Percentiles rank a stretch among this genome's conserved stretches.
Conservation (phyloP, 2,888 invertebrate genomes). For the Cylindroiulus punctatus region DNA sequence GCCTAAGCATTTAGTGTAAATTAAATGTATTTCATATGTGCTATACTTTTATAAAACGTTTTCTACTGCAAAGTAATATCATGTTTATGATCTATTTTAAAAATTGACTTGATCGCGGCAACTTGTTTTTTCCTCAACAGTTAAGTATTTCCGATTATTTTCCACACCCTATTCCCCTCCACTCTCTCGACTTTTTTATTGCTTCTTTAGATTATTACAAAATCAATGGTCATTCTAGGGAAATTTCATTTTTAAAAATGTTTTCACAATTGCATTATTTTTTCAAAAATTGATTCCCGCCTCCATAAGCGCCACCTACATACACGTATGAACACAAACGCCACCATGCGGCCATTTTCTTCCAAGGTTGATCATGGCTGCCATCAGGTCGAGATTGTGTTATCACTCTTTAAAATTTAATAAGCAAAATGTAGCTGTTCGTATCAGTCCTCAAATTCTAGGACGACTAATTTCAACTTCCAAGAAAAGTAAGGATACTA, state of each 20-base stretch:
- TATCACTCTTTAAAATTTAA: neutral
- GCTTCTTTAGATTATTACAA: no score
- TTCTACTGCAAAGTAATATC: neutral
- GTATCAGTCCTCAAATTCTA: neutral
- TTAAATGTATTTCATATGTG: constrained; percentile 19
- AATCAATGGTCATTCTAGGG: no score
- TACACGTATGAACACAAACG: no score
- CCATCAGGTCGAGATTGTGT: neutral
- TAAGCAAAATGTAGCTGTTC: neutral
- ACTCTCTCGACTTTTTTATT: no score
- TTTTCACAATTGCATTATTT: no score
- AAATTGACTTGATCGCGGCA: neutral
- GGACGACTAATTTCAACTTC: constrained; percentile 51
- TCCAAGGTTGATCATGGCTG: neutral
- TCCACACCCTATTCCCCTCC: no score
- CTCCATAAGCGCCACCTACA: no score
- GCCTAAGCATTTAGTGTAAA: constrained; percentile 12
- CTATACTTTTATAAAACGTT: constrained; percentile 41
- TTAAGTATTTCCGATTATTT: no score
- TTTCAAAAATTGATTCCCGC: no score
- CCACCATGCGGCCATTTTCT: neutral
- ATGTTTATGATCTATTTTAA: neutral
- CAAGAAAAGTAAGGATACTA: constrained; percentile 54
- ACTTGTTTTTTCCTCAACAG: no score
- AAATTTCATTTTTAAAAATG: no score